A percentile compares a stretch with the other conserved stretches of the same genome.
phyloP scores from a whole-genome alignment of 2,797 vertebrate genomes.

The Petrocephalus sullivani region DNA sequence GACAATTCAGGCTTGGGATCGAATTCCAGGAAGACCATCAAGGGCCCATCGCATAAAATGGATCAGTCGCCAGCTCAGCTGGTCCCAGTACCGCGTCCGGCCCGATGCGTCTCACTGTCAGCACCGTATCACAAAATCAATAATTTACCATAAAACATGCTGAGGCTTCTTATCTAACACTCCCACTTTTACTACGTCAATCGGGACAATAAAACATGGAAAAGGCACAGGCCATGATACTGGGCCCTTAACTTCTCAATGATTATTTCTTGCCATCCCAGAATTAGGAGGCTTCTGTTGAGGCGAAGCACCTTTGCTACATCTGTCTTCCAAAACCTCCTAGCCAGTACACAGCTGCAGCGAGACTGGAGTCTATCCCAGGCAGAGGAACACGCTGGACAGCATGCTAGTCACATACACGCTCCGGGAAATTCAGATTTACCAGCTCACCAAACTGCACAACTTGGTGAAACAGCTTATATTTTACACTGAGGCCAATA shows the following conservation, averaged over 20 bases:
- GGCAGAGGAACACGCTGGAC: neutral
- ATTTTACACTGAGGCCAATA: neutral
- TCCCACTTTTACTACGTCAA: neutral
- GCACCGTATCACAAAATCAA: neutral
- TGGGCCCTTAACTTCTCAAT: neutral
- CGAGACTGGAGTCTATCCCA: neutral
- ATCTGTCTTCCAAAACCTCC: neutral
- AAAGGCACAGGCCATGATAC: neutral
- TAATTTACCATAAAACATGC: slow-evolving; percentile 8
- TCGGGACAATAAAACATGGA: neutral
- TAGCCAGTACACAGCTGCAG: neutral
- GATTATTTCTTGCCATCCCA: neutral
- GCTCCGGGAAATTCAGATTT: neutral
- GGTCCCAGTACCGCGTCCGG: neutral
- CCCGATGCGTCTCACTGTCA: slow-evolving; percentile 4
- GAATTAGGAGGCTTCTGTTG: neutral
- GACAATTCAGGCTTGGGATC: neutral
- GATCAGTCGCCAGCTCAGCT: neutral
- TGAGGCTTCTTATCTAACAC: neutral
- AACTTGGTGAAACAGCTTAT: neutral
- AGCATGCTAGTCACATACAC: neutral
- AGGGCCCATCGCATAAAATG: slow-evolving; percentile 15
- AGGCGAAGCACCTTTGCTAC: neutral
- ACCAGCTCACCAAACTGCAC: neutral
- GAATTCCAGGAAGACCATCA: slow-evolving; percentile 20